phyloP scores from a whole-genome alignment of 1,140 invertebrate genomes.

The Magallana angulata region DNA sequence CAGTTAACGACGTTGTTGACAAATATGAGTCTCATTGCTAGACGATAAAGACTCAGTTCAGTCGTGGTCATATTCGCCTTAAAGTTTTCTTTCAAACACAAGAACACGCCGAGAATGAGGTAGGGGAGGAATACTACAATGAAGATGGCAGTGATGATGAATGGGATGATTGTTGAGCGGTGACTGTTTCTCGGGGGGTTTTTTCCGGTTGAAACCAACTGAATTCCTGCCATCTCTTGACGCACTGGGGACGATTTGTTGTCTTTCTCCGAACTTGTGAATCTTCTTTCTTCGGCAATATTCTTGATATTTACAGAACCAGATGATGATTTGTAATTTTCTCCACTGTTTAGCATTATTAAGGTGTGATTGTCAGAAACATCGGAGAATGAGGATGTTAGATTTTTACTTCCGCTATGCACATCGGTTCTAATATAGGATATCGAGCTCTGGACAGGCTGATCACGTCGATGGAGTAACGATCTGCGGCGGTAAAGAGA shows the following conservation, averaged over 20 bases:
- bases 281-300: no score
- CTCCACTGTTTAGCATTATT: neutral
- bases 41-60: constrained; percentile 18
- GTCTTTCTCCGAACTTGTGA: no score
- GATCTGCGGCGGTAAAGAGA: neutral
- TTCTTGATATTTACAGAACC: no score
- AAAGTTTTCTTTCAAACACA: constrained; percentile 35
- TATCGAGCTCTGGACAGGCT: neutral
- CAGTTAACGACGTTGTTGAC: constrained; percentile 23
- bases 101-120: constrained; percentile 1
- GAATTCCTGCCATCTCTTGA: no score
- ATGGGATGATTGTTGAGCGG: neutral
- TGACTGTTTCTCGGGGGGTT: neutral
- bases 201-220: neutral
- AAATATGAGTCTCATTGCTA: constrained; percentile 7
- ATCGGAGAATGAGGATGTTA: neutral
- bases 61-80: neutral
- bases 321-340: no score
- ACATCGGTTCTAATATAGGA: neutral
- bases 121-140: constrained; percentile 13
- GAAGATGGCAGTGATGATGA: constrained; percentile 14
- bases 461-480: neutral
- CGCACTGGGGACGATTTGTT: no score
- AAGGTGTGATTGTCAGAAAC: neutral
- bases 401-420: neutral